These are phyloP conservation scores for Gobius niger DNA, from an alignment of 2,113 vertebrate species.

Conservation along the genomic window DNA sequence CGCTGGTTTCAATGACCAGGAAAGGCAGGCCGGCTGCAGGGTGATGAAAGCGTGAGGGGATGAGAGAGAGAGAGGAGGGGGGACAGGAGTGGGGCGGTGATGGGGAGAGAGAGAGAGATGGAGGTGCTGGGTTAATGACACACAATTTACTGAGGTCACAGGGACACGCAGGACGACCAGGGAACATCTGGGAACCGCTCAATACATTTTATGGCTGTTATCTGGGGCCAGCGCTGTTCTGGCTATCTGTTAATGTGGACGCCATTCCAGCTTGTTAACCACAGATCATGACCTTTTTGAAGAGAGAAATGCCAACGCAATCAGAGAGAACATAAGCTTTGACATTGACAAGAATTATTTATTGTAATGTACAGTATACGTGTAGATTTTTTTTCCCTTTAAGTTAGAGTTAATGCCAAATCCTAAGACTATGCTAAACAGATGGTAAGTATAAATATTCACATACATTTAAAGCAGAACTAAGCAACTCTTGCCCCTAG, in stretches of 20 bases:
- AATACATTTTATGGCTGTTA: conserved; percentile 40
- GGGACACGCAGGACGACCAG: conserved; percentile 49
- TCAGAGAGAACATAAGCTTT: too few relatives aligned
- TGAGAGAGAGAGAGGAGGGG: neutral
- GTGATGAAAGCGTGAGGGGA: conserved; percentile 47
- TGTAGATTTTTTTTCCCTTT: too few relatives aligned
- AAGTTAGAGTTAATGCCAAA: too few relatives aligned
- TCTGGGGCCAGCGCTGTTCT: conserved; percentile 14
- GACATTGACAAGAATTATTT: too few relatives aligned
- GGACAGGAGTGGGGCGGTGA: neutral
- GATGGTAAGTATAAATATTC: too few relatives aligned
- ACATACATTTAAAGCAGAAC: too few relatives aligned
- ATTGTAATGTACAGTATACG: too few relatives aligned
- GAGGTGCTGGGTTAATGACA: conserved; percentile 60
- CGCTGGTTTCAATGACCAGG: conserved; percentile 93
- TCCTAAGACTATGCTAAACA: too few relatives aligned
- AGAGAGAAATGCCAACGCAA: neutral
- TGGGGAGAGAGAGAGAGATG: conserved; percentile 40
- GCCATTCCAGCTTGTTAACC: neutral
- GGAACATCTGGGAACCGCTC: conserved; percentile 48
- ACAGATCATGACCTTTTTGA: neutral
- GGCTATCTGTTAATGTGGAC: neutral
- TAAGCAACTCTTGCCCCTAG: too few relatives aligned
- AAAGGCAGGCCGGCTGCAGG: conserved; percentile 89
- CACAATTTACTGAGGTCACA: conserved; percentile 46